Conservation (phyloP, 1,140 invertebrate species). For the Drosophila mojavensis region DNA sequence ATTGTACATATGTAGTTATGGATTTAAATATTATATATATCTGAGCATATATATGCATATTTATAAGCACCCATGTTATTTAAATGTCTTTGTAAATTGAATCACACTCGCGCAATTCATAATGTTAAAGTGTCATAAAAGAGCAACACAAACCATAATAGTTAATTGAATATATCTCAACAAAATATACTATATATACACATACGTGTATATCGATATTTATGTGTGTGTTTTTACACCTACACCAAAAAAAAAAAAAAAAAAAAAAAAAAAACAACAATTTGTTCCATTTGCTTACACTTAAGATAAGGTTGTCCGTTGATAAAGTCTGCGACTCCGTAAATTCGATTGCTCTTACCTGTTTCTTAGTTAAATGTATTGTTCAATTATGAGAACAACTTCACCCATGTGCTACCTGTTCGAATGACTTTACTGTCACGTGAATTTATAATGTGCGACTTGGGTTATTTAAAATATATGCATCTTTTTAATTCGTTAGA, state of each 20-base stretch:
- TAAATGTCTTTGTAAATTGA: conserved; percentile 37
- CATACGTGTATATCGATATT: background rate
- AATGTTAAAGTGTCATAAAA: conserved; percentile 43
- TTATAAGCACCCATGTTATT: conserved; percentile 26
- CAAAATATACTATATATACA: conserved; percentile 5
- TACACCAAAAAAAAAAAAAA: background rate
- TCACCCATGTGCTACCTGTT: background rate
- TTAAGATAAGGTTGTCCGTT: background rate
- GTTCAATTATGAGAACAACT: conserved; percentile 2
- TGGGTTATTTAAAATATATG: too few species aligned
- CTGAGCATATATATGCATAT: conserved; percentile 5
- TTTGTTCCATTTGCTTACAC: background rate
- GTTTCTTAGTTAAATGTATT: background rate
- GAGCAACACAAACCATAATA: conserved; percentile 19
- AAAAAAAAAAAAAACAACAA: background rate
- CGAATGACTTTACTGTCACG: background rate
- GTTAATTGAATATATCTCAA: conserved; percentile 32
- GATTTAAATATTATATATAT: conserved; percentile 32
- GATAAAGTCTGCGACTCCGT: background rate
- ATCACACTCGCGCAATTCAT: conserved; percentile 21
- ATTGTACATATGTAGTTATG: conserved; percentile 54
- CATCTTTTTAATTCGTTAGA: too few species aligned
- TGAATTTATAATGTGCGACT: background rate
- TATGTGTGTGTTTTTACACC: conserved; percentile 6
- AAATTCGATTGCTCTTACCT: background rate